These are phyloP conservation scores for Oligia strigilis DNA, from an alignment of 2,888 invertebrate genomes.

Conservation along the genomic window DNA sequence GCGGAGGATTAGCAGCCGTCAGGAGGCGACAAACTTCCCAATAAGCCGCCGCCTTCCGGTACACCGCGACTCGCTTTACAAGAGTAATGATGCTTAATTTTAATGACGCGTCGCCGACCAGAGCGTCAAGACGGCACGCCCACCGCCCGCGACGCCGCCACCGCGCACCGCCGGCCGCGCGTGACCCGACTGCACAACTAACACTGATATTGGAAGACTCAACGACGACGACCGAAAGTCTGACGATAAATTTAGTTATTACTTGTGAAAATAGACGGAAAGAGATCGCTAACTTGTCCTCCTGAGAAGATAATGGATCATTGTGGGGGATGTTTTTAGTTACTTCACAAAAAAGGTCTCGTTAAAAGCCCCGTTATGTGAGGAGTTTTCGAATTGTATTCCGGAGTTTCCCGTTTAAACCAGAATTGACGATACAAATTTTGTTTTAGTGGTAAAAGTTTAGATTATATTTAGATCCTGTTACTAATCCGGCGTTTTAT, in stretches of 20 bases:
- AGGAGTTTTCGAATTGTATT: conserved; percentile 86
- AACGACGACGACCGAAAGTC: conserved; percentile 86
- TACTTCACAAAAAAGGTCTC: conserved; percentile 87
- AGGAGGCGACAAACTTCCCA: conserved; percentile 85
- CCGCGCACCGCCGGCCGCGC: conserved; percentile 72
- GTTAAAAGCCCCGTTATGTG: conserved; percentile 89
- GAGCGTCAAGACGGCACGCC: conserved; percentile 73
- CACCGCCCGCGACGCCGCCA: conserved; percentile 67
- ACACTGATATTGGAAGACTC: conserved; percentile 87
- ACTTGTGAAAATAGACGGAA: conserved; percentile 91
- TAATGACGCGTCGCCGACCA: conserved; percentile 88
- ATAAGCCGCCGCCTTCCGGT: conserved; percentile 84
- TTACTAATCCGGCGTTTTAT: conserved; percentile 60
- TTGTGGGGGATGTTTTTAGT: conserved; percentile 88
- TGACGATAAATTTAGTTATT: conserved; percentile 91
- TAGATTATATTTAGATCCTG: conserved; percentile 75
- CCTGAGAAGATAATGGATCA: conserved; percentile 90
- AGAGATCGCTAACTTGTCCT: conserved; percentile 90
- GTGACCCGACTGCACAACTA: conserved; percentile 85
- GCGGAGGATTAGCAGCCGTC: conserved; percentile 85
- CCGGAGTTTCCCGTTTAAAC: conserved; percentile 80
- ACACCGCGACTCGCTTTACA: conserved; percentile 85
- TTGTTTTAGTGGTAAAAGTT: conserved; percentile 78
- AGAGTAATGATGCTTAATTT: conserved; percentile 91
- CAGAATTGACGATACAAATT: conserved; percentile 79